These are phyloP conservation scores for Lasiommata megera DNA, from an alignment of 2,888 invertebrate species.

Conservation along the genomic window DNA sequence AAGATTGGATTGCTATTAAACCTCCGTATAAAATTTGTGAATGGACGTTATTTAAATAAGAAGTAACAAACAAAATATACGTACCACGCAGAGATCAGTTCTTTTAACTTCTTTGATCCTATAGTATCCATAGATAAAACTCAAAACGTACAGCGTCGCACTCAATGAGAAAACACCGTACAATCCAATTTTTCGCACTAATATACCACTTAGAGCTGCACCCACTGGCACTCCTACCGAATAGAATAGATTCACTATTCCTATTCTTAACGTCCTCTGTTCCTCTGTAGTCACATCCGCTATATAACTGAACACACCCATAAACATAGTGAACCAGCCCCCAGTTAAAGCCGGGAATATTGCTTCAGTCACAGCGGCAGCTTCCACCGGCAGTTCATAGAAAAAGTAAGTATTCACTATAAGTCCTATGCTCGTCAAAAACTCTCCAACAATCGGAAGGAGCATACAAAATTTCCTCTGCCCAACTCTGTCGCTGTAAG, in stretches of 20 bases:
- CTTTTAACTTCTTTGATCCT: conserved; percentile 86
- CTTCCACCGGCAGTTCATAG: conserved; percentile 90
- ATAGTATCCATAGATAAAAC: conserved; percentile 87
- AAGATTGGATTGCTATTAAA: too few species aligned
- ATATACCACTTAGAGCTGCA: conserved; percentile 92
- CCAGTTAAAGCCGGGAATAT: conserved; percentile 91
- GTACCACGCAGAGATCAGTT: conserved; percentile 54
- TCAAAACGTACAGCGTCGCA: conserved; percentile 86
- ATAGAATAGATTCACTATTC: conserved; percentile 93
- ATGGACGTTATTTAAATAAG: too few species aligned
- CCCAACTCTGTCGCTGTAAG: conserved; percentile 86
- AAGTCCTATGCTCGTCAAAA: conserved; percentile 88
- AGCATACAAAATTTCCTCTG: conserved; percentile 91
- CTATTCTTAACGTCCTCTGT: conserved; percentile 91
- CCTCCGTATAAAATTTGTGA: too few species aligned
- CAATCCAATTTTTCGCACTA: conserved; percentile 87
- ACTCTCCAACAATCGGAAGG: conserved; percentile 90
- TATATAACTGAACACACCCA: conserved; percentile 94
- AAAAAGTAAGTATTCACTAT: conserved; percentile 91
- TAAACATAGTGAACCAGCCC: conserved; percentile 94
- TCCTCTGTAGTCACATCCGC: conserved; percentile 92
- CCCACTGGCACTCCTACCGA: conserved; percentile 94
- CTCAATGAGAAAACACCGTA: conserved; percentile 92
- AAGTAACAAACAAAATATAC: conserved; percentile 35
- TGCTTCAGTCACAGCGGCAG: conserved; percentile 89